A percentile compares a stretch with the other conserved stretches of the same genome.
phyloP scores from a whole-genome alignment of 1,140 invertebrate species.

The Sesamia nonagrioides region DNA sequence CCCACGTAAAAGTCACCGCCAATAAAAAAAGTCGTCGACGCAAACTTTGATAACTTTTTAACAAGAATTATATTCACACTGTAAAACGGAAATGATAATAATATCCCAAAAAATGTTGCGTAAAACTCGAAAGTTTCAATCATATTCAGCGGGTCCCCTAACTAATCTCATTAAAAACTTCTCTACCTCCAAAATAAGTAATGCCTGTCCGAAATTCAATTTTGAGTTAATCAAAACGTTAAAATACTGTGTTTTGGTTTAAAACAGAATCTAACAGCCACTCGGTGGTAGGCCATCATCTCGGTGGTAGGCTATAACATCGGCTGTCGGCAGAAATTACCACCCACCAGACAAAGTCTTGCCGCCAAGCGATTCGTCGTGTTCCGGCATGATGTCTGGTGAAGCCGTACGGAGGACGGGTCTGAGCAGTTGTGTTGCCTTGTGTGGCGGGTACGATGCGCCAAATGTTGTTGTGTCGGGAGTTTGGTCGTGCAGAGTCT shows the following conservation, averaged over 20 bases:
- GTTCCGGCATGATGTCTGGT: too few relatives aligned
- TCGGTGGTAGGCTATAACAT: too few relatives aligned
- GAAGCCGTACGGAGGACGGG: too few relatives aligned
- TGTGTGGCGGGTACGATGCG: too few relatives aligned
- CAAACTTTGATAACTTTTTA: slow-evolving; percentile 21
- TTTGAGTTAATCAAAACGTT: slow-evolving; percentile 48
- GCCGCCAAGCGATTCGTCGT: too few relatives aligned
- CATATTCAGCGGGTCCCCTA: slow-evolving; percentile 27
- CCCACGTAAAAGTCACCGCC: not conserved
- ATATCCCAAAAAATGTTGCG: slow-evolving; percentile 13
- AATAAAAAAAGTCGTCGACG: not conserved
- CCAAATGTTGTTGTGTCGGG: too few relatives aligned
- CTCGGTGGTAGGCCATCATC: too few relatives aligned
- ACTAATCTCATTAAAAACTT: slow-evolving; percentile 50
- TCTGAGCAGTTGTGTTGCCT: too few relatives aligned
- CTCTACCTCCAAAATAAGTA: slow-evolving; percentile 34
- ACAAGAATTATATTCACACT: slow-evolving; percentile 27
- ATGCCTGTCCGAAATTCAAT: slow-evolving; percentile 46
- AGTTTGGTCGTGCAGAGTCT: too few relatives aligned
- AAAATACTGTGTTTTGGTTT: slow-evolving; percentile 28
- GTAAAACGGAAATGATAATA: slow-evolving; percentile 11
- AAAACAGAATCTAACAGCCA: slow-evolving; percentile 26
- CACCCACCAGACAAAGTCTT: too few relatives aligned
- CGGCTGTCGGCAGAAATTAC: too few relatives aligned
- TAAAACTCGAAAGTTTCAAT: slow-evolving; percentile 35